These are phyloP conservation scores for Craniophora ligustri DNA, from an alignment of 2,888 invertebrate species.

Conservation along the genomic window DNA sequence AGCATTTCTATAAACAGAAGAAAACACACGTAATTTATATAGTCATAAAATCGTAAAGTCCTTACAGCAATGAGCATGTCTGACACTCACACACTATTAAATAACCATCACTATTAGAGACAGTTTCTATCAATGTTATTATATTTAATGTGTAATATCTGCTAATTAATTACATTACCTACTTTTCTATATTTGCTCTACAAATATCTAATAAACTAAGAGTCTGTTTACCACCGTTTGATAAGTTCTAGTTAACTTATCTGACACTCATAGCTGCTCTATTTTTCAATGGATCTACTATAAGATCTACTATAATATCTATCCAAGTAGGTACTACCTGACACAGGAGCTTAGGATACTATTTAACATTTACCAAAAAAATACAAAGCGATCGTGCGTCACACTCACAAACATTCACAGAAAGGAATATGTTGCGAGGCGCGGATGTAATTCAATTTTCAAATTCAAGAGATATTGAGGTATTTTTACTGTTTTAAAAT, in stretches of 20 bases:
- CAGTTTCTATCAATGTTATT: conserved; percentile 8
- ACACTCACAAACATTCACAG: conserved; percentile 55
- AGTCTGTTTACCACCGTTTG: too few relatives aligned
- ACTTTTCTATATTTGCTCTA: conserved; percentile 3
- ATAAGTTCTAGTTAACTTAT: too few relatives aligned
- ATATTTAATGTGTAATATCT: conserved; percentile 14
- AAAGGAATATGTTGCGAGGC: conserved; percentile 63
- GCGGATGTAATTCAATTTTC: conserved; percentile 57
- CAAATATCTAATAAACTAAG: too few relatives aligned
- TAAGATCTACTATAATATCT: too few relatives aligned
- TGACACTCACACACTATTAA: conserved; percentile 1
- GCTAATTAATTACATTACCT: conserved; percentile 1
- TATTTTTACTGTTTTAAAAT: conserved; percentile 27
- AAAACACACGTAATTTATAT: conserved; percentile 26
- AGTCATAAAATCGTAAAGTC: conserved; percentile 25
- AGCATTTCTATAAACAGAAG: conserved; percentile 27
- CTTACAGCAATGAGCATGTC: conserved; percentile 9
- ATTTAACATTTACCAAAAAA: too few relatives aligned
- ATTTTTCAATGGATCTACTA: too few relatives aligned
- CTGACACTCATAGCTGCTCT: too few relatives aligned
- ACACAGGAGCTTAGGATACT: too few relatives aligned
- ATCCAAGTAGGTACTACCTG: too few relatives aligned
- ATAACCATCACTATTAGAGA: conserved; percentile 10
- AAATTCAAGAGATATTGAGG: conserved; percentile 14
- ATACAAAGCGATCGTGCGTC: conserved; percentile 56